phyloP scores from a whole-genome alignment of 2,797 vertebrate species.

The Gallinago stenura region DNA sequence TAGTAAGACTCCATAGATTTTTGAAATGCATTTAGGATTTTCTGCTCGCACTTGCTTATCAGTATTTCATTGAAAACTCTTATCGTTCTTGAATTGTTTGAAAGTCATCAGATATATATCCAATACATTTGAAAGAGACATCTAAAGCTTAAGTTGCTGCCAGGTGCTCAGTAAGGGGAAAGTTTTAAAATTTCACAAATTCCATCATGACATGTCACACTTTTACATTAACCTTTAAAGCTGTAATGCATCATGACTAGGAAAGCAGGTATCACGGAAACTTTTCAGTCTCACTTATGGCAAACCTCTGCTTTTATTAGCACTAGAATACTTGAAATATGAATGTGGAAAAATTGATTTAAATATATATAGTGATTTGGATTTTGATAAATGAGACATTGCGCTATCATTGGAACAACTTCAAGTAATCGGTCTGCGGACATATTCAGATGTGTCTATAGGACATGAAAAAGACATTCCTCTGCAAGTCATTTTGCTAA shows the following conservation, averaged over 20 bases:
- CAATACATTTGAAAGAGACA: background rate
- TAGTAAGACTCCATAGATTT: background rate
- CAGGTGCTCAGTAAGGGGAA: background rate
- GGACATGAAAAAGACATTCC: background rate
- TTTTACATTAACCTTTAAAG: slow-evolving; percentile 20
- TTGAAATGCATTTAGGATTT: slow-evolving; percentile 11
- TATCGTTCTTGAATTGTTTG: slow-evolving; percentile 7
- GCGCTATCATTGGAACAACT: background rate
- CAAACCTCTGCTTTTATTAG: background rate
- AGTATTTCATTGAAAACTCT: background rate
- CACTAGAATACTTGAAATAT: background rate
- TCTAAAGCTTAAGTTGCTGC: background rate
- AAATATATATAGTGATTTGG: background rate
- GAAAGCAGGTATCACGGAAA: background rate
- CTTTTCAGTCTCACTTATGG: background rate
- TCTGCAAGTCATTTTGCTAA: background rate
- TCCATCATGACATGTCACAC: background rate
- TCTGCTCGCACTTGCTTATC: background rate
- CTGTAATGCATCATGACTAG: background rate
- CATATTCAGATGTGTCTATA: background rate
- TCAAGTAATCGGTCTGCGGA: background rate
- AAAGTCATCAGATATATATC: slow-evolving; percentile 25
- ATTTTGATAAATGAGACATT: background rate
- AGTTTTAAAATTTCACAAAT: slow-evolving; percentile 2
- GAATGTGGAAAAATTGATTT: background rate